Conservation (phyloP, 1,140 invertebrate species). For the Pissodes strobi region DNA sequence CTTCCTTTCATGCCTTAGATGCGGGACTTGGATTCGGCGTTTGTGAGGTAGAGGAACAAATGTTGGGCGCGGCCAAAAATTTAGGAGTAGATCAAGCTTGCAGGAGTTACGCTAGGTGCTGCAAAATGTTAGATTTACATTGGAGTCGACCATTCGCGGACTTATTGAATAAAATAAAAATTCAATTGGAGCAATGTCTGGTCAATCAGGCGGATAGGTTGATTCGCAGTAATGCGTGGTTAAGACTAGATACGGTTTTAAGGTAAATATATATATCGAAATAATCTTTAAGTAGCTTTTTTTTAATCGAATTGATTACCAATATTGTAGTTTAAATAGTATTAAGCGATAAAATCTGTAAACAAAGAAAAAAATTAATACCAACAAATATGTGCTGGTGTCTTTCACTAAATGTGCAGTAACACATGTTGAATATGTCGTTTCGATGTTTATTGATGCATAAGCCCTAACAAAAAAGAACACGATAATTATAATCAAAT, state of each 20-base stretch:
- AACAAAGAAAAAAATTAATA: too few relatives aligned
- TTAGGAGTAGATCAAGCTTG: conserved; percentile 74
- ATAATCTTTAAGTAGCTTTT: too few relatives aligned
- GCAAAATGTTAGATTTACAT: conserved; percentile 48
- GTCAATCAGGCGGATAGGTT: conserved; percentile 66
- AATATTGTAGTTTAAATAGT: too few relatives aligned
- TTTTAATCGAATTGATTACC: too few relatives aligned
- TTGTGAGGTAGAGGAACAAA: conserved; percentile 67
- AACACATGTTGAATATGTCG: too few relatives aligned
- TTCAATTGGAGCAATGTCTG: conserved; percentile 65
- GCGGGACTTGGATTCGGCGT: conserved; percentile 70
- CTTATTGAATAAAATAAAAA: conserved; percentile 54
- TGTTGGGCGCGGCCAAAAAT: conserved; percentile 66
- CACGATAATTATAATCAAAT: too few relatives aligned
- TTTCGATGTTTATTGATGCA: too few relatives aligned
- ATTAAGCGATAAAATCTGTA: too few relatives aligned
- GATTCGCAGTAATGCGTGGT: conserved; percentile 66
- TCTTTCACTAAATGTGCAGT: too few relatives aligned
- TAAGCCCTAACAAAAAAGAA: too few relatives aligned
- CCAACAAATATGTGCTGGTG: too few relatives aligned
- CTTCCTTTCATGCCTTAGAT: conserved; percentile 67
- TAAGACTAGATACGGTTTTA: conserved; percentile 64
- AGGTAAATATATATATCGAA: conserved; percentile 34
- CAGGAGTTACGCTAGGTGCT: conserved; percentile 63
- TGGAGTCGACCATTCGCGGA: conserved; percentile 47